These are phyloP conservation scores for Penelope pileata DNA, from an alignment of 2,113 vertebrate species.

Conservation along the genomic window DNA sequence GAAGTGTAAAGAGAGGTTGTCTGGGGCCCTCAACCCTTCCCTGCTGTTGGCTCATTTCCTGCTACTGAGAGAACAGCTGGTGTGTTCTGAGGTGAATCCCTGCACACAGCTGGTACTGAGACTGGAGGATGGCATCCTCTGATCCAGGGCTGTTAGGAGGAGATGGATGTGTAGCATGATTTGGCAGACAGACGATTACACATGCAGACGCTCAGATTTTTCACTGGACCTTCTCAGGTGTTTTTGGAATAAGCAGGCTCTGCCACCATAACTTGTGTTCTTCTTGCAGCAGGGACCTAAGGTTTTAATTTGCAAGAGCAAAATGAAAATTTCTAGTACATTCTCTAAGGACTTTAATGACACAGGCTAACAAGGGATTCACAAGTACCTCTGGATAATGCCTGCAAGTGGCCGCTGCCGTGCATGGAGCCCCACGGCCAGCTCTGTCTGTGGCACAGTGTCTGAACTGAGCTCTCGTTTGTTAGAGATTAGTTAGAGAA, in stretches of 20 bases:
- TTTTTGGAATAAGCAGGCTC: neutral
- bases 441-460: accelerated
- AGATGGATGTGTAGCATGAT: accelerated
- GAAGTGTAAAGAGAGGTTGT: neutral
- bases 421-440: accelerated
- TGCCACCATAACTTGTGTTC: neutral
- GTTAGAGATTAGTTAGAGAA: neutral
- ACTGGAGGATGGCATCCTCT: neutral
- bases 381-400: accelerated
- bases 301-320: neutral
- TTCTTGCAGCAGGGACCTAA: neutral
- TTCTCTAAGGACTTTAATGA: neutral
- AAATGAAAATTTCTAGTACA: neutral
- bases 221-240: neutral
- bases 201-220: accelerated
- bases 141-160: accelerated
- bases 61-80: neutral
- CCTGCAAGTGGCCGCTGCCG: neutral
- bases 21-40: neutral
- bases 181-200: neutral
- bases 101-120: neutral
- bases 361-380: neutral
- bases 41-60: neutral
- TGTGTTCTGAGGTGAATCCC: neutral
- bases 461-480: neutral